A percentile compares a stretch with the other conserved stretches of the same genome.
Conservation (phyloP, 1,140 invertebrate genomes). For the Heliconius eleuchia region DNA sequence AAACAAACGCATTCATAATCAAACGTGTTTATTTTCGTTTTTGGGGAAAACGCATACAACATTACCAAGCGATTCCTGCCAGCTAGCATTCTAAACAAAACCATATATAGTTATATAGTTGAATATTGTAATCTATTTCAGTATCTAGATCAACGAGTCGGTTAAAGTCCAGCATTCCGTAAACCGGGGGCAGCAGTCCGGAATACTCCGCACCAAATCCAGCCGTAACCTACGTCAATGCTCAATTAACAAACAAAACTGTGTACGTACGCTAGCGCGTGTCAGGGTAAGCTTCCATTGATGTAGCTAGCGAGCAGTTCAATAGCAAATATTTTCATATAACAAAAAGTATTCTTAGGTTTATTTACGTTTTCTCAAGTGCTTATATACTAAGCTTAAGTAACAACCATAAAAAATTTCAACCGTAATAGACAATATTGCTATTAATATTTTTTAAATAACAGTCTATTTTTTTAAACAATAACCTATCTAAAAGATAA, state of each 20-base stretch:
- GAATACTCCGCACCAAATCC: constrained; percentile 34
- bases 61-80: background rate
- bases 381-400: no score
- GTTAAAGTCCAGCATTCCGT: constrained; percentile 13
- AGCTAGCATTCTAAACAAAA: background rate
- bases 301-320: background rate
- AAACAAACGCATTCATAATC: background rate
- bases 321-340: background rate
- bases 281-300: constrained; percentile 4
- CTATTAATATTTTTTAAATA: no score
- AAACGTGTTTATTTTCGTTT: background rate
- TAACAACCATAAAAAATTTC: no score
- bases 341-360: no score
- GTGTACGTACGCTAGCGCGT: constrained; percentile 16
- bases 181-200: constrained; percentile 22
- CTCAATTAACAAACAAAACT: constrained; percentile 36
- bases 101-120: background rate
- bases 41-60: background rate
- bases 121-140: constrained; percentile 16
- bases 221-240: constrained; percentile 51
- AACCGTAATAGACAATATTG: no score
- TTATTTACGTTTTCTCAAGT: no score
- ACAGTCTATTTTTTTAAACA: no score
- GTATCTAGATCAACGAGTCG: constrained; percentile 21
- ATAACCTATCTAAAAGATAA: no score